These are phyloP conservation scores for Hirudo medicinalis DNA, from an alignment of 1,140 invertebrate species.

Conservation along the genomic window DNA sequence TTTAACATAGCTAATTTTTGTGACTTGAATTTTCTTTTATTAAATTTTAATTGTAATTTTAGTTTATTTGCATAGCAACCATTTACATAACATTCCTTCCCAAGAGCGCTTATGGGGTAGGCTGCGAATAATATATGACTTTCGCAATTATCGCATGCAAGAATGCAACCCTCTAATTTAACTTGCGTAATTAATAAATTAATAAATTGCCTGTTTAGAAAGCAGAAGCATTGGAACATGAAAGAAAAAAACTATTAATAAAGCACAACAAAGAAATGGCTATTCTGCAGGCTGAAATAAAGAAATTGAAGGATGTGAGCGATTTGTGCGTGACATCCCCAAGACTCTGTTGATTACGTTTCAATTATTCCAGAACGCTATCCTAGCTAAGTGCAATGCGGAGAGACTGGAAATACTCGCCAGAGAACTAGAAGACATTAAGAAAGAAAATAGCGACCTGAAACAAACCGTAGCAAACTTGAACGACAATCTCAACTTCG, in stretches of 20 bases:
- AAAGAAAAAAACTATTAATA: background rate
- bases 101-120: too few relatives aligned
- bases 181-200: too few relatives aligned
- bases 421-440: background rate
- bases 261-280: background rate
- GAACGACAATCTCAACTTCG: background rate
- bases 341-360: too few relatives aligned
- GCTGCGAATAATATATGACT: too few relatives aligned
- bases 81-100: too few relatives aligned
- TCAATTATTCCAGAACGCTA: background rate
- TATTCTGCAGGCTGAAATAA: constrained; percentile 4
- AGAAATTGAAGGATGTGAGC: constrained; percentile 2
- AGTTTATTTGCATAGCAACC: too few relatives aligned
- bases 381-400: background rate
- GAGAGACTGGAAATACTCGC: background rate
- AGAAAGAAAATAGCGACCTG: background rate
- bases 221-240: background rate
- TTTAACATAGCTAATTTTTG: too few relatives aligned
- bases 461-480: background rate
- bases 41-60: too few relatives aligned
- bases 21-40: too few relatives aligned
- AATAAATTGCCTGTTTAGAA: background rate
- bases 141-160: too few relatives aligned
- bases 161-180: too few relatives aligned
- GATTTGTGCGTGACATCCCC: too few relatives aligned